Conservation (phyloP, 2,888 invertebrate genomes). For the Leucozona laternaria region DNA sequence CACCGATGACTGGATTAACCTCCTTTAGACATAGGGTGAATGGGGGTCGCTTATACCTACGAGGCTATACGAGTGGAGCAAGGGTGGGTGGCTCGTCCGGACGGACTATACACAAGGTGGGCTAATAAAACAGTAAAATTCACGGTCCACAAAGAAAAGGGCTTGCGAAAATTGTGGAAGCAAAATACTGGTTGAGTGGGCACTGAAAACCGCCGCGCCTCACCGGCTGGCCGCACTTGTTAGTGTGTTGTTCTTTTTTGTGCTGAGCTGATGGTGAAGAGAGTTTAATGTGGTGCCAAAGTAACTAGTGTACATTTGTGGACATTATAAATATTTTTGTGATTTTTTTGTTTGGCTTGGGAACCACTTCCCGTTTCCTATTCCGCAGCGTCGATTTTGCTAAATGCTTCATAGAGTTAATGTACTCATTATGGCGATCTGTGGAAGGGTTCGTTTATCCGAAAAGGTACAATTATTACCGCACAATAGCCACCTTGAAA, state of each 20-base stretch:
- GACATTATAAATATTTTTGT: slow-evolving; percentile 47
- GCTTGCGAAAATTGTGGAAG: slow-evolving; percentile 28
- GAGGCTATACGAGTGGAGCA: neutral
- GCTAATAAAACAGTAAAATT: slow-evolving; percentile 71
- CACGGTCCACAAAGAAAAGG: slow-evolving; percentile 56
- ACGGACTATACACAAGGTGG: slow-evolving; percentile 19
- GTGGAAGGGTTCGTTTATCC: slow-evolving; percentile 2
- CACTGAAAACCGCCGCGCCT: slow-evolving; percentile 7
- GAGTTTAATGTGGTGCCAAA: slow-evolving; percentile 66
- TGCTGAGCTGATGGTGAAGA: neutral
- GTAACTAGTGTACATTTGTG: slow-evolving; percentile 74
- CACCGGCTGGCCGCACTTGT: neutral
- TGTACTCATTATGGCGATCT: slow-evolving; percentile 25
- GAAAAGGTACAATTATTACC: neutral
- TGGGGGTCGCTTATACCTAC: too few relatives aligned
- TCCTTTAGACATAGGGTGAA: slow-evolving; percentile 20
- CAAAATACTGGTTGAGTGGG: slow-evolving; percentile 32
- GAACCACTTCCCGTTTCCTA: slow-evolving; percentile 70
- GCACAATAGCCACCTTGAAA: slow-evolving; percentile 31
- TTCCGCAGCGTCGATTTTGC: slow-evolving; percentile 61
- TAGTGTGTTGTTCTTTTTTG: slow-evolving; percentile 18
- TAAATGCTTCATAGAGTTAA: slow-evolving; percentile 69
- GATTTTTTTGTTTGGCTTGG: slow-evolving; percentile 55
- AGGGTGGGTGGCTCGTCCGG: neutral
- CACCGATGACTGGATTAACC: slow-evolving; percentile 72